Base-by-base conservation (phyloP, 2,888 invertebrate genomes). In the Onthophagus sagittarius region DNA sequence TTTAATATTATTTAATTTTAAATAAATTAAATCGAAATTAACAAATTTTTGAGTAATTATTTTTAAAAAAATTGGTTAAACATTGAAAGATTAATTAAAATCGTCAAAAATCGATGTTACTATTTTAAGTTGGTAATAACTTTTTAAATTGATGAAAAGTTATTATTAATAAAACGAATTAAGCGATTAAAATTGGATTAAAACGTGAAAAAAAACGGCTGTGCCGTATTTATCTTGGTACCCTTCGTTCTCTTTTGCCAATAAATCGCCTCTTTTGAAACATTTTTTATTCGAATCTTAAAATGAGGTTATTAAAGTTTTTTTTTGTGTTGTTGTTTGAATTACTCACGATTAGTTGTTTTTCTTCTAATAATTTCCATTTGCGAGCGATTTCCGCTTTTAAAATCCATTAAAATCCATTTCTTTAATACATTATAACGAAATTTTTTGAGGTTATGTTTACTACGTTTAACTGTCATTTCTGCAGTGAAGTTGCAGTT, bases 381-480 rank as follows among this genome's bases (percentile, higher is more conserved):
- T 98, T 98, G 76, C 88, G 91, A 69, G 93, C 94, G 76, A 98
- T 96, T 89, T 98, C 98, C 74, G 95, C 96, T 85, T 92, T 97
- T 74, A 98, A 84, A 79, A 94, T 88, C n/a, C n/a, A n/a, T n/a
- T n/a, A n/a, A n/a, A n/a, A 83, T 97, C 95, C 96, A 98, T 96
- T 73, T 74, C 81, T 32, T 9, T 64, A 15, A 33, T 65, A 64
- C 33, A 65, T 64, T n/a, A 31, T 0, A 71, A 2, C 6, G 5
- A 1, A 53, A 53, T 53, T 15, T 65, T 15, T 67, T 15, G 15
- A 67, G 67, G 67, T 67, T 67, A 67, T 2, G 15, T 53, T 53
- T 7, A 9, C 11, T 7, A 53, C 39, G 1, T 53, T 53, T 15
- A 67, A 7, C 31, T 15, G 23, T 67, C 67, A 67, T 31, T n/a